phyloP scores from a whole-genome alignment of 35 echinoderm and acorn worm genomes.

The Apostichopus californicus region DNA sequence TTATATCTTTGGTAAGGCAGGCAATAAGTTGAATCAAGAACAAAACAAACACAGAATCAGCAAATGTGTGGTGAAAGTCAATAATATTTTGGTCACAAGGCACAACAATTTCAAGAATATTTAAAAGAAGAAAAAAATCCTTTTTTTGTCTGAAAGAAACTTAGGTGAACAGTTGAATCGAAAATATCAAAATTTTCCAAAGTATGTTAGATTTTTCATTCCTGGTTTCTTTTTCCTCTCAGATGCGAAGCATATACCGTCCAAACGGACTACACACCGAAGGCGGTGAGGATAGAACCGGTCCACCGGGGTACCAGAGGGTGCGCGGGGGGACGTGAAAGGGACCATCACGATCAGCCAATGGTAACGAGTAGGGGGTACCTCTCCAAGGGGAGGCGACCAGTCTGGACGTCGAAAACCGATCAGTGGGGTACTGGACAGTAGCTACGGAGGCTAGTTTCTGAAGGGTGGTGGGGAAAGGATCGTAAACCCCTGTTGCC shows the following conservation, averaged over 20 bases:
- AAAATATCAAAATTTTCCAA: background rate
- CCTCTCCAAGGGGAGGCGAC: background rate
- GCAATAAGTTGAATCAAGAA: background rate
- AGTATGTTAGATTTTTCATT: background rate
- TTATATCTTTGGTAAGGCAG: background rate
- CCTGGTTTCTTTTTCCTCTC: background rate
- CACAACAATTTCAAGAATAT: background rate
- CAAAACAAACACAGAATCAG: background rate
- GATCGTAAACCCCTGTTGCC: constrained; percentile 11
- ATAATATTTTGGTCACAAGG: background rate
- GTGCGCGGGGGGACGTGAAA: background rate
- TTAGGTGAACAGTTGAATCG: background rate
- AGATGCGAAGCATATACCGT: constrained; percentile 37
- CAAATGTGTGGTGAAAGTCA: background rate
- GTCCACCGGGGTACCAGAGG: constrained; percentile 15
- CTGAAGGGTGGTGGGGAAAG: constrained; percentile 31
- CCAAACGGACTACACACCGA: constrained; percentile 16
- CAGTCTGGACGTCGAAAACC: background rate
- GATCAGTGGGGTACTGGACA: constrained; percentile 2
- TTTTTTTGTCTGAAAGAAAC: background rate
- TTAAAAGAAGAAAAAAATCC: background rate
- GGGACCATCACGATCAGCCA: background rate
- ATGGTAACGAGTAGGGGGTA: constrained; percentile 1
- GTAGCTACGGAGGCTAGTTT: constrained; percentile 36
- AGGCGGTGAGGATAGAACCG: background rate